Evolutionary conservation across 2,888 invertebrate species (phyloP).

Genomic region (Amphimallon solstitiale): DNA sequence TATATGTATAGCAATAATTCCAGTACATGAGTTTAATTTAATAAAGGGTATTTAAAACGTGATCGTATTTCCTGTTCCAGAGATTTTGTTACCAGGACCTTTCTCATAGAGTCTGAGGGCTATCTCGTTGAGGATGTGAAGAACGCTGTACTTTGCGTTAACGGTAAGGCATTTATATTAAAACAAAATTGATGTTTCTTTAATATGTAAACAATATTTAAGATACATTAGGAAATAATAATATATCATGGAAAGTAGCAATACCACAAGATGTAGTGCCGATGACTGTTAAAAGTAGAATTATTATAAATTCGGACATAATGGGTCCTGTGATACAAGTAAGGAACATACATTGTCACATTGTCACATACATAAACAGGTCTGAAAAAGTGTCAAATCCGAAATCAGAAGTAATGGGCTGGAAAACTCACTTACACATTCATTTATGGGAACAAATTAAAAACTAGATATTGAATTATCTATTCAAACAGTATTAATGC

Average conservation of each 20-base stretch:
- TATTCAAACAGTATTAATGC: no score
- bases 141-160: conserved; percentile 74
- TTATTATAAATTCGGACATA: conserved; percentile 72
- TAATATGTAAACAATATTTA: background rate
- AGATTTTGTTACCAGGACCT: conserved; percentile 72
- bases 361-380: no score
- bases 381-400: no score
- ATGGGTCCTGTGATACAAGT: conserved; percentile 70
- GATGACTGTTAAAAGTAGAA: conserved; percentile 72
- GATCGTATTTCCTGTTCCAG: conserved; percentile 49
- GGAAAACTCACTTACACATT: no score
- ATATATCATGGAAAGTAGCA: conserved; percentile 62
- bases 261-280: conserved; percentile 68
- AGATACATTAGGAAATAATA: conserved; percentile 49
- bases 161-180: conserved; percentile 58
- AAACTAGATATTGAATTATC: no score
- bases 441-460: no score
- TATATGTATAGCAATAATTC: no score
- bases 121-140: conserved; percentile 72
- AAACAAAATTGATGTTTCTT: background rate
- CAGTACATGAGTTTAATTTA: no score
- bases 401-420: no score
- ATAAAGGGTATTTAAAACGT: no score
- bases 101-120: conserved; percentile 78
- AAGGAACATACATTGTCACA: conserved; percentile 2